These are phyloP conservation scores for Acrobasis consociella DNA, from an alignment of 2,888 invertebrate species.

Conservation along the genomic window DNA sequence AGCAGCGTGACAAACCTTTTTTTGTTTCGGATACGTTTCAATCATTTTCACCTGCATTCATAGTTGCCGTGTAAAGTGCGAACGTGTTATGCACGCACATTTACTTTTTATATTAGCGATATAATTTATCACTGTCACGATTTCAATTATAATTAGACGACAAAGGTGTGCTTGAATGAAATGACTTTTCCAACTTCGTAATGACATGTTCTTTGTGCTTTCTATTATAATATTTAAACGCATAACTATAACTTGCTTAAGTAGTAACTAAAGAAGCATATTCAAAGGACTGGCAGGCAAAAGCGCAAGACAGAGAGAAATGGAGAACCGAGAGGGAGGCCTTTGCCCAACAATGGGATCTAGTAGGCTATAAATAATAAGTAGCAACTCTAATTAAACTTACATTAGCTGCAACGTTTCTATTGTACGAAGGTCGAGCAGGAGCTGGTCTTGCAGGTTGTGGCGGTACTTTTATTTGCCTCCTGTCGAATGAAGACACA, in stretches of 20 bases:
- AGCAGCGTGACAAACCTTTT: not conserved
- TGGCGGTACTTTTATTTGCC: constrained; percentile 74
- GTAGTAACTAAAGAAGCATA: not conserved
- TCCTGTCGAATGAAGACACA: constrained; percentile 77
- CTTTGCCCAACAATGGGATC: too few relatives aligned
- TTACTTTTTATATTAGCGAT: not conserved
- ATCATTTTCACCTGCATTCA: constrained; percentile 9
- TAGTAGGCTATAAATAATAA: too few relatives aligned
- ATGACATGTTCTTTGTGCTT: too few relatives aligned
- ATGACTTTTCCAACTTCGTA: not conserved
- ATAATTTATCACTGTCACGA: constrained; percentile 13
- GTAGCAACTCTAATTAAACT: constrained; percentile 50
- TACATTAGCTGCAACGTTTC: constrained; percentile 67
- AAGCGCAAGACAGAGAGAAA: too few relatives aligned
- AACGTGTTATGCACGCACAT: constrained; percentile 6
- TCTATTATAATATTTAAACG: too few relatives aligned
- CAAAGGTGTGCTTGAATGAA: not conserved
- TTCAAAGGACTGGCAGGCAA: too few relatives aligned
- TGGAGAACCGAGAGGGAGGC: too few relatives aligned
- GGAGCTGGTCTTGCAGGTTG: constrained; percentile 73
- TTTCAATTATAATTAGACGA: not conserved
- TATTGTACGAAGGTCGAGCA: constrained; percentile 60
- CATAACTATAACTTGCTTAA: too few relatives aligned
- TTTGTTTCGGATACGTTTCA: constrained; percentile 10
- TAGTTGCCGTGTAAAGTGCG: constrained; percentile 2